phyloP scores from a whole-genome alignment of 2,888 invertebrate species.

The Plusia festucae region DNA sequence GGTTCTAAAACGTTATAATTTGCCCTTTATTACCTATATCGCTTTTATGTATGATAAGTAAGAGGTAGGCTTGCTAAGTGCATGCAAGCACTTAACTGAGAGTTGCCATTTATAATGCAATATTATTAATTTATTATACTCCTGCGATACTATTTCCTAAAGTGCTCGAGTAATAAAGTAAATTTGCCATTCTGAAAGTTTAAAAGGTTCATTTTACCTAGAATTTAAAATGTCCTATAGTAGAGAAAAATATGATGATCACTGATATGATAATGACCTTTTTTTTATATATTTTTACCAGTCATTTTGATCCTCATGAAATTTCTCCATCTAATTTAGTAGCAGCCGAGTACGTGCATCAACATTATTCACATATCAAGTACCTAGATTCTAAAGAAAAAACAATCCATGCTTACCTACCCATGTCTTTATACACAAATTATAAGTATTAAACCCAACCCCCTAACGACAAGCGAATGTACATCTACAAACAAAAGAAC shows the following conservation, averaged over 20 bases:
- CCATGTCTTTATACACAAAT: too few relatives aligned
- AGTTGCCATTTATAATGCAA: neutral
- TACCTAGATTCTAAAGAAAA: too few relatives aligned
- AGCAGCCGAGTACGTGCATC: too few relatives aligned
- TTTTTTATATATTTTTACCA: too few relatives aligned
- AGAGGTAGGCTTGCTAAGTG: neutral
- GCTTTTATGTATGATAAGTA: neutral
- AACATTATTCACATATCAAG: too few relatives aligned
- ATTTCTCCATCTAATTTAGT: too few relatives aligned
- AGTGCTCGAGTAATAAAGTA: neutral
- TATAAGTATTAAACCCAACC: neutral
- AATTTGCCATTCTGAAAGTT: neutral
- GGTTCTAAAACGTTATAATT: neutral
- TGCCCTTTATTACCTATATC: neutral
- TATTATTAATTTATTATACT: conserved; percentile 6
- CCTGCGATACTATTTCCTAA: neutral
- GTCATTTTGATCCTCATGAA: too few relatives aligned
- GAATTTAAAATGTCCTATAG: too few relatives aligned
- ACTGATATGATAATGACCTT: too few relatives aligned
- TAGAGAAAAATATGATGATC: too few relatives aligned
- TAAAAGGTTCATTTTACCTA: too few relatives aligned
- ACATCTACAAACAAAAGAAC: neutral
- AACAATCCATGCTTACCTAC: too few relatives aligned
- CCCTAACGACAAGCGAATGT: conserved; percentile 3
- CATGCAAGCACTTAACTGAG: conserved; percentile 1